Base-by-base conservation (phyloP, 37 sponge, comb jelly and placozoan species). In the Amphimedon queenslandica region DNA sequence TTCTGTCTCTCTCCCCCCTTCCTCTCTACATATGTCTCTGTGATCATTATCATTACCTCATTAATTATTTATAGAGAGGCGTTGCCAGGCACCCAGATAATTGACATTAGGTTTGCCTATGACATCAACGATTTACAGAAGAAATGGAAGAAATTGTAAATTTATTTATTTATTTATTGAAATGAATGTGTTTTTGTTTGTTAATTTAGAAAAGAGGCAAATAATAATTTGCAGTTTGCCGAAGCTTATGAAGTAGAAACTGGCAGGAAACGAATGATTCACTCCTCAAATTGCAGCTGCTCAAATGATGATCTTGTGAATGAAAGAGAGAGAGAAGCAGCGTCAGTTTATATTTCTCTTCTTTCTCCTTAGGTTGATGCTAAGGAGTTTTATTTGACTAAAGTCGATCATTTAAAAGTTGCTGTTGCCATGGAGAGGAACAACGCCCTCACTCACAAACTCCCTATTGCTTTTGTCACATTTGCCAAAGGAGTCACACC, bases 41-140 rank as follows among this genome's bases (percentile, higher is more conserved):
- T n/a, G n/a, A n/a, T n/a, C n/a, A n/a, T n/a, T n/a, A n/a, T n/a
- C n/a, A n/a, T n/a, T n/a, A n/a, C n/a, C n/a, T n/a, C n/a, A n/a
- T n/a, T n/a, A n/a, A n/a, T n/a, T 69, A 32, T 8, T 8, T 34
- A 55, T 8, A 72, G 84, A 34, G 73, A 77, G 18, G 73, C 72
- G 1, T 35, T 77, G 4, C 78, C 86, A 0, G 41, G 61, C 3
- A 24, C 64, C 0, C 40, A 47, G 0, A 67, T 85, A 16, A 51
- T 43, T 60, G 88, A 88, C 57, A 5, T 88, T 24, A 84, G 82
- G 64, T 42, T 82, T 58, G 88, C 82, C 36, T 82, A 78, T 40
- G 84, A 88, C 56, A 74, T 88, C 36, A 57, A 55, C 21, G 53
- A 40, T 24, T 67, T 88, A 35, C 40, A 37, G 0, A 72, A 77